These are phyloP conservation scores for Meloidogyne hapla DNA, from an alignment of 1,140 invertebrate species.

Conservation along the genomic window DNA sequence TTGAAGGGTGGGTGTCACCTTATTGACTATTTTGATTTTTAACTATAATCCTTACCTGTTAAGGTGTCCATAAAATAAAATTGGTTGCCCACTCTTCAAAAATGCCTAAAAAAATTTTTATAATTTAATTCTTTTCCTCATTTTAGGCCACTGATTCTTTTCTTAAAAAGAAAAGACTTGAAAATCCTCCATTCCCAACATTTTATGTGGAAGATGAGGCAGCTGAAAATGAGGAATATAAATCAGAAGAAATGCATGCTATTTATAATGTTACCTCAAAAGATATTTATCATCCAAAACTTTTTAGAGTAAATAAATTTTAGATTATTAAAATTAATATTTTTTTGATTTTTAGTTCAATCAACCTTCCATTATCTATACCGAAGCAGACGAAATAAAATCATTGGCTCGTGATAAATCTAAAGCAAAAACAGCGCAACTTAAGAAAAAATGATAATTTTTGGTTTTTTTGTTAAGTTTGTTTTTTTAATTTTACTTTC, in stretches of 20 bases:
- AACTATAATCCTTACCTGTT: too few species aligned
- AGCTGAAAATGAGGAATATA: conserved; percentile 30
- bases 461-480: neutral
- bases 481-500: too few species aligned
- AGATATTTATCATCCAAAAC: conserved; percentile 47
- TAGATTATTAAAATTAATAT: neutral
- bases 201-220: conserved; percentile 44
- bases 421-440: conserved; percentile 58
- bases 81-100: too few species aligned
- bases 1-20: too few species aligned
- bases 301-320: conserved; percentile 21
- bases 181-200: conserved; percentile 57
- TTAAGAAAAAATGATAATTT: conserved; percentile 52
- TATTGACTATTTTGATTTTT: too few species aligned
- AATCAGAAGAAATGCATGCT: neutral
- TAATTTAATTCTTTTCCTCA: too few species aligned
- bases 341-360: conserved; percentile 47
- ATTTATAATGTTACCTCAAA: conserved; percentile 28
- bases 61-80: too few species aligned
- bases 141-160: conserved; percentile 49
- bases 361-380: conserved; percentile 53
- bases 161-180: conserved; percentile 39
- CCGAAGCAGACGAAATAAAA: conserved; percentile 52
- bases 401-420: conserved; percentile 47
- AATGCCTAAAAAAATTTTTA: neutral